Conservation (phyloP, 2,113 vertebrate species). For the Tiliqua scincoides region DNA sequence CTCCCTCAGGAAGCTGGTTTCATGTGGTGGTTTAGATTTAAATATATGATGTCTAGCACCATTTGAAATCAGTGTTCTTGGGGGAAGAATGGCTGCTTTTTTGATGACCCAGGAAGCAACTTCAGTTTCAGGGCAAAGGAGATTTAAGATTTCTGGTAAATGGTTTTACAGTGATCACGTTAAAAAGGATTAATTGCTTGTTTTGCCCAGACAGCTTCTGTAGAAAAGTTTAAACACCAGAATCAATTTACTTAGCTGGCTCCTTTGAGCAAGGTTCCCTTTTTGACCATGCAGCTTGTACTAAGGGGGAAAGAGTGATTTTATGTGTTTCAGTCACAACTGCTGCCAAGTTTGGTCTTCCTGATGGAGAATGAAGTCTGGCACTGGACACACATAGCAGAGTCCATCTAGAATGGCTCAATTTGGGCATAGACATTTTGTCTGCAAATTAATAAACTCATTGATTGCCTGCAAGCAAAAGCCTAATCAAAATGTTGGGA, state of each 20-base stretch:
- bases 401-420: not conserved
- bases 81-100: conserved; percentile 80
- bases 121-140: not conserved
- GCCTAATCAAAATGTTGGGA: not conserved
- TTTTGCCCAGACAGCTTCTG: too few relatives aligned
- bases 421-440: not conserved
- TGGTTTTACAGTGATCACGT: accelerated
- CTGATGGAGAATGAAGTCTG: not conserved
- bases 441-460: not conserved
- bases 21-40: conserved; percentile 99
- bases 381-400: not conserved
- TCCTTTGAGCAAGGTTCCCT: not conserved
- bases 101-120: accelerated
- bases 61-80: conserved; percentile 99
- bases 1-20: conserved; percentile 99
- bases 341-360: not conserved
- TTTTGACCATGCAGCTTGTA: not conserved
- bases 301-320: not conserved
- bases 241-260: not conserved
- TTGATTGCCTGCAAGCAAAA: not conserved
- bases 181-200: not conserved
- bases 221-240: not conserved
- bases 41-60: conserved; percentile 96
- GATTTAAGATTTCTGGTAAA: not conserved
- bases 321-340: too few relatives aligned